A percentile compares a stretch with the other conserved stretches of the same genome.
Evolutionary conservation across 1,140 invertebrate genomes (phyloP).

Genomic region (Pogonus chalceus): DNA sequence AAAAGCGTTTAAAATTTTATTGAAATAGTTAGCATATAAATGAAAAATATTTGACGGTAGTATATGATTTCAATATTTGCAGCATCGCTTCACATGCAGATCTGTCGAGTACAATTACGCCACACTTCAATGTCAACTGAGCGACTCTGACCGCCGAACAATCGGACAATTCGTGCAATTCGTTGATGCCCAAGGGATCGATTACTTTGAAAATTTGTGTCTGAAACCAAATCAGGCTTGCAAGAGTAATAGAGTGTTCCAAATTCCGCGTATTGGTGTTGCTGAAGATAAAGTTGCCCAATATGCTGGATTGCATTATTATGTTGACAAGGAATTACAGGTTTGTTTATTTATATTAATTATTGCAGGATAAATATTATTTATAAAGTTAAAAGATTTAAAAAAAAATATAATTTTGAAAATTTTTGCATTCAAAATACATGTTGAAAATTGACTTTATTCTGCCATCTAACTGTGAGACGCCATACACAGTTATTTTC

Average conservation of each 20-base stretch:
- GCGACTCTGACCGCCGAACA: constrained; percentile 77
- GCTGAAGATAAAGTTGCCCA: constrained; percentile 83
- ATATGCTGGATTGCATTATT: constrained; percentile 84
- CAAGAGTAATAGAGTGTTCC: constrained; percentile 64
- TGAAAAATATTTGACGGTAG: too few relatives aligned
- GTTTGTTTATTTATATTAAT: constrained; percentile 38
- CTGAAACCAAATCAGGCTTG: constrained; percentile 77
- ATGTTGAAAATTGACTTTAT: too few relatives aligned
- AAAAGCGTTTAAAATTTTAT: too few relatives aligned
- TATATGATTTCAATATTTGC: too few relatives aligned
- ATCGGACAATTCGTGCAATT: constrained; percentile 75
- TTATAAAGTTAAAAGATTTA: background rate
- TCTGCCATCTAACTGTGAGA: too few relatives aligned
- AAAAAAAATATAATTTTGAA: constrained; percentile 3
- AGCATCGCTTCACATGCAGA: constrained; percentile 81
- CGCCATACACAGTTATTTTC: too few relatives aligned
- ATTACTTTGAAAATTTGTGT: constrained; percentile 94
- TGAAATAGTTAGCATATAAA: too few relatives aligned
- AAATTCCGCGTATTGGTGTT: constrained; percentile 73
- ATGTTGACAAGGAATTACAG: constrained; percentile 86
- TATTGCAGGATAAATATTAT: constrained; percentile 5
- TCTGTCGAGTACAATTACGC: constrained; percentile 91
- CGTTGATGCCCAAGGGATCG: constrained; percentile 80
- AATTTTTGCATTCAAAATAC: too few relatives aligned
- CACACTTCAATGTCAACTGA: constrained; percentile 79